Evolutionary conservation across 2,797 vertebrate species (phyloP).

Genomic region (Eleutherodactylus coqui): DNA sequence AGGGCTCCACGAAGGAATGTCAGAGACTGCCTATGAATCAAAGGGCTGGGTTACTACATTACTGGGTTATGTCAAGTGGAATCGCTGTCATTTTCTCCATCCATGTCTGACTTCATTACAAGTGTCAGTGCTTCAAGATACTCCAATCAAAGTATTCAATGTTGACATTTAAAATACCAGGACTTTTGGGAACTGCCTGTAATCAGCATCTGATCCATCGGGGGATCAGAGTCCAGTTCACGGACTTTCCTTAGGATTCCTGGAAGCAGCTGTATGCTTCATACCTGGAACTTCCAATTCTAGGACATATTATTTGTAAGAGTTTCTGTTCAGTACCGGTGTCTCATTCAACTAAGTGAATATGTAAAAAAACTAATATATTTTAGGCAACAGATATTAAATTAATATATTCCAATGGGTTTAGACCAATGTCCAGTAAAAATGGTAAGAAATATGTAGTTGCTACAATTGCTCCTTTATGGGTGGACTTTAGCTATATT

Average conservation of each 20-base stretch:
- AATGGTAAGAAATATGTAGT: neutral
- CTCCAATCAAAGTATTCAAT: constrained; percentile 22
- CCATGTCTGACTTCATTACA: constrained; percentile 28
- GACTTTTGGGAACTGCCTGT: neutral
- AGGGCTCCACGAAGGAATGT: neutral
- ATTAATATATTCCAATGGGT: neutral
- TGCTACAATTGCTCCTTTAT: neutral
- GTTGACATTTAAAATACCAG: constrained; percentile 21
- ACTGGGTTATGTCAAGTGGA: constrained; percentile 41
- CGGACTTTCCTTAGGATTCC: constrained; percentile 2
- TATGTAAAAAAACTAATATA: neutral
- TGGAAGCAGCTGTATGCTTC: neutral
- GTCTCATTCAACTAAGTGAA: neutral
- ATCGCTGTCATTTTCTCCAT: constrained; percentile 31
- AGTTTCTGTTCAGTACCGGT: neutral
- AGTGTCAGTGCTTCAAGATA: constrained; percentile 24
- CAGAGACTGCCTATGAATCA: neutral
- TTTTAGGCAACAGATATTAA: neutral
- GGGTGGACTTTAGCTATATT: neutral
- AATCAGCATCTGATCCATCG: constrained; percentile 6
- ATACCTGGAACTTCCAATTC: neutral
- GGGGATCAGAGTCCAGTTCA: neutral
- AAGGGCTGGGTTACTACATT: constrained; percentile 22
- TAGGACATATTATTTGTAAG: neutral
- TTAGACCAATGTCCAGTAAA: neutral